These are phyloP conservation scores for Trichechus manatus DNA, from an alignment of 2,113 vertebrate species.

Conservation along the genomic window DNA sequence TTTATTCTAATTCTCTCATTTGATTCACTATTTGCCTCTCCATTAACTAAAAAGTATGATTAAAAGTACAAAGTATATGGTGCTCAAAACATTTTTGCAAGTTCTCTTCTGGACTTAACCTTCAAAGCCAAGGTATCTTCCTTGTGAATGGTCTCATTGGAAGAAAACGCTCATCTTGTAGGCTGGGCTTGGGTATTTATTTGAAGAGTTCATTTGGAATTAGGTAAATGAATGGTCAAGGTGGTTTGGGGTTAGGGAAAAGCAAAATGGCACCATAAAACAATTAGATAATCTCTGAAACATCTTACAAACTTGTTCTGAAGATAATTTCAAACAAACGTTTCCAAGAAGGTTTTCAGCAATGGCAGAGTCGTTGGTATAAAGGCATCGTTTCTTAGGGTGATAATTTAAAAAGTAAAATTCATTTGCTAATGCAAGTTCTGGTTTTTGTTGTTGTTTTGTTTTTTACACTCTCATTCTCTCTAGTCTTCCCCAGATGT, in stretches of 20 bases:
- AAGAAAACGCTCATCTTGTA: not conserved
- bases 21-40: constrained; percentile 27
- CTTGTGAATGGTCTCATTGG: not conserved
- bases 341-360: constrained; percentile 21
- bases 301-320: not conserved
- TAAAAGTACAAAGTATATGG: not conserved
- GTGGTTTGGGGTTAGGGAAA: not conserved
- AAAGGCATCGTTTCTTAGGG: not conserved
- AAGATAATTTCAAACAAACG: constrained; percentile 13
- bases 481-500: not conserved
- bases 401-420: constrained; percentile 40
- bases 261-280: not conserved
- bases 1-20: not conserved
- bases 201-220: not conserved
- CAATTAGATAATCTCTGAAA: not conserved
- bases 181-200: not conserved
- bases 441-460: not conserved
- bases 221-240: not conserved
- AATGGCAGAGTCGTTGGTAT: not conserved
- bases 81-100: not conserved
- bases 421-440: not conserved
- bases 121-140: not conserved
- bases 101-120: not conserved
- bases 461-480: not conserved
- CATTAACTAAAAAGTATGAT: not conserved